These are phyloP conservation scores for Hydroisotoma schaefferi DNA, from an alignment of 2,888 invertebrate species.

Conservation along the genomic window DNA sequence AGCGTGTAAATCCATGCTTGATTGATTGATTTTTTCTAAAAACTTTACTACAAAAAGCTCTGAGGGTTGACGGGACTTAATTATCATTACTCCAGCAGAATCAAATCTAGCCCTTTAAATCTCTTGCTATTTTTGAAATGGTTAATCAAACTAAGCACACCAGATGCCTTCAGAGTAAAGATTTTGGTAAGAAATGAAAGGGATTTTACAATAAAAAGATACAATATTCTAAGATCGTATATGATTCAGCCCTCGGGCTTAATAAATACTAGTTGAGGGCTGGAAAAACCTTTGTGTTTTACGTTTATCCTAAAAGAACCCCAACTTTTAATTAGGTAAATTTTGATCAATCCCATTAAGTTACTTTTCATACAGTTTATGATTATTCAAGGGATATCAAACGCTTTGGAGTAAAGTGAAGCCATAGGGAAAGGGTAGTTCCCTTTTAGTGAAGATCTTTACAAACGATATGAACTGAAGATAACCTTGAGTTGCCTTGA, in stretches of 20 bases:
- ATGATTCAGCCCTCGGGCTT: neutral
- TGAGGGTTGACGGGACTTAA: too few species aligned
- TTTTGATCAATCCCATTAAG: too few species aligned
- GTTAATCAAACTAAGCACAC: too few species aligned
- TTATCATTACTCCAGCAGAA: too few species aligned
- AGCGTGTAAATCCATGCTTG: too few species aligned
- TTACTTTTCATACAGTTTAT: too few species aligned
- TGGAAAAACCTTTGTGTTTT: neutral
- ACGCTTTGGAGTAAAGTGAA: neutral
- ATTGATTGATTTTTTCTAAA: too few species aligned
- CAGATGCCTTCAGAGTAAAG: neutral
- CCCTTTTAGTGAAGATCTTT: neutral
- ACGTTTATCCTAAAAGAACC: neutral
- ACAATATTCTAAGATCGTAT: neutral
- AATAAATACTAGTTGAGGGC: too few species aligned
- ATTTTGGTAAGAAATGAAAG: neutral
- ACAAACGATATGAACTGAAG: neutral
- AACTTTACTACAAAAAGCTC: too few species aligned
- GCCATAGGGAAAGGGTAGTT: neutral
- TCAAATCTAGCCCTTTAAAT: too few species aligned
- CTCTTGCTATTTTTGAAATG: too few species aligned
- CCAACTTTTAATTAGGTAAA: neutral
- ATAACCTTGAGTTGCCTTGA: conserved; percentile 3
- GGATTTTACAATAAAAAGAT: neutral
- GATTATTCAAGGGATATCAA: neutral